phyloP scores from a whole-genome alignment of 2,113 vertebrate species.

The Plestiodon gilberti region DNA sequence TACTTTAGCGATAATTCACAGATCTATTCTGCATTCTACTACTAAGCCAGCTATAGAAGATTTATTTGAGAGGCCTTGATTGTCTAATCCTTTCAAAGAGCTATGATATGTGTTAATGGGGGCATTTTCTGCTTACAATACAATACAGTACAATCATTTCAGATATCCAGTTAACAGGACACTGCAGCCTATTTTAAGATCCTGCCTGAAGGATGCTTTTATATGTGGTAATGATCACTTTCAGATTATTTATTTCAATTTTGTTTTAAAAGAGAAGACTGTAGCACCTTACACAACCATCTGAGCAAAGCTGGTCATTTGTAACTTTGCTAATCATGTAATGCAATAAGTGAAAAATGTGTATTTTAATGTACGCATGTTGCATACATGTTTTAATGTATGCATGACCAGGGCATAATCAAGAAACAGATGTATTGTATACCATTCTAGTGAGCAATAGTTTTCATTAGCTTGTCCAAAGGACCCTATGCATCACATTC shows the following conservation, averaged over 20 bases:
- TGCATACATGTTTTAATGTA: too few species aligned
- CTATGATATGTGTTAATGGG: neutral
- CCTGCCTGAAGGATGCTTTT: neutral
- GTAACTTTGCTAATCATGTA: neutral
- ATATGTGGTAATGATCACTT: neutral
- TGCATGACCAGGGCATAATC: neutral
- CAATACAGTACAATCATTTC: neutral
- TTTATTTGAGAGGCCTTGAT: conserved; percentile 26
- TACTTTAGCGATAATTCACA: conserved; percentile 18
- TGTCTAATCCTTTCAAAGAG: conserved; percentile 16
- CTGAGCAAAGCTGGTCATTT: neutral
- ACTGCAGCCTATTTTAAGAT: neutral
- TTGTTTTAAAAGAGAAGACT: neutral
- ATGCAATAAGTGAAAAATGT: neutral
- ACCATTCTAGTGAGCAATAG: neutral
- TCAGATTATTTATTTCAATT: neutral
- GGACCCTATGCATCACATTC: neutral
- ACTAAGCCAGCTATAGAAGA: neutral
- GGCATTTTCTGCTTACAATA: conserved; percentile 23
- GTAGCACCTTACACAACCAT: fast-evolving
- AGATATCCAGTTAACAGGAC: conserved; percentile 20
- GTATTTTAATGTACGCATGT: fast-evolving
- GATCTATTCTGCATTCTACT: conserved; percentile 50
- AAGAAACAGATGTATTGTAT: neutral
- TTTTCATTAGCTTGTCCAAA: neutral